Conservation (phyloP, 2,113 vertebrate genomes). For the Amphiprion percula region DNA sequence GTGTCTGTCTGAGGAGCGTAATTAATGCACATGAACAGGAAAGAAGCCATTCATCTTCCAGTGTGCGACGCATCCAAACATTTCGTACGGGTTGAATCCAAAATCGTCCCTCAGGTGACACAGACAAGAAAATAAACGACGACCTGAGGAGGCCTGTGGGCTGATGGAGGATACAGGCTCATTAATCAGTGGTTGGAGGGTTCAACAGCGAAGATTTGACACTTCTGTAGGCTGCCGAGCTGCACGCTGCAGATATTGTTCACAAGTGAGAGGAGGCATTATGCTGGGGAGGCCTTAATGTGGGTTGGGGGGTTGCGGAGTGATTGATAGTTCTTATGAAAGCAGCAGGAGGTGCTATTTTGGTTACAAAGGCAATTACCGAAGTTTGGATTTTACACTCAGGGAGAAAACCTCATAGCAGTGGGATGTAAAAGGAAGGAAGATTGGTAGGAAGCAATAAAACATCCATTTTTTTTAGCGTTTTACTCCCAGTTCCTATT, state of each 20-base stretch:
- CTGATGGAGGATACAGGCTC: conserved; percentile 18
- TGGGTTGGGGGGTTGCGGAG: conserved; percentile 1
- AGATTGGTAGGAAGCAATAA: conserved; percentile 15
- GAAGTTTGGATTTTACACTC: conserved; percentile 33
- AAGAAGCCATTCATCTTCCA: conserved; percentile 39
- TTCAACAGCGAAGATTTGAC: conserved; percentile 26
- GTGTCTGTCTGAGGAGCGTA: conserved; percentile 7
- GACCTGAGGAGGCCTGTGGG: conserved; percentile 4
- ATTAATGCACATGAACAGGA: conserved; percentile 24
- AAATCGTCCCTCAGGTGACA: conserved; percentile 15
- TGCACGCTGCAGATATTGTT: conserved; percentile 33
- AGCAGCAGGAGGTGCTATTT: conserved; percentile 3
- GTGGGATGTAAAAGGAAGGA: conserved; percentile 4
- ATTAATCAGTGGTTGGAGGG: conserved; percentile 51
- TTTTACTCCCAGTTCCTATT: conserved; percentile 3
- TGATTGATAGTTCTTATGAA: conserved; percentile 45
- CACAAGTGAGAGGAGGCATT: conserved; percentile 49
- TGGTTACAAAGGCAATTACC: conserved; percentile 34
- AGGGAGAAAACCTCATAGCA: conserved; percentile 31
- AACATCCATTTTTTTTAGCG: background rate
- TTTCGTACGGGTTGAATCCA: background rate
- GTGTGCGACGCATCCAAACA: conserved; percentile 7
- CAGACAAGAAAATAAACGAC: conserved; percentile 38
- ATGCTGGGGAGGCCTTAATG: conserved; percentile 21
- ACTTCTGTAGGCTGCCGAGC: conserved; percentile 30